These are phyloP conservation scores for Nylanderia fulva DNA, from an alignment of 1,140 invertebrate genomes.

Conservation along the genomic window DNA sequence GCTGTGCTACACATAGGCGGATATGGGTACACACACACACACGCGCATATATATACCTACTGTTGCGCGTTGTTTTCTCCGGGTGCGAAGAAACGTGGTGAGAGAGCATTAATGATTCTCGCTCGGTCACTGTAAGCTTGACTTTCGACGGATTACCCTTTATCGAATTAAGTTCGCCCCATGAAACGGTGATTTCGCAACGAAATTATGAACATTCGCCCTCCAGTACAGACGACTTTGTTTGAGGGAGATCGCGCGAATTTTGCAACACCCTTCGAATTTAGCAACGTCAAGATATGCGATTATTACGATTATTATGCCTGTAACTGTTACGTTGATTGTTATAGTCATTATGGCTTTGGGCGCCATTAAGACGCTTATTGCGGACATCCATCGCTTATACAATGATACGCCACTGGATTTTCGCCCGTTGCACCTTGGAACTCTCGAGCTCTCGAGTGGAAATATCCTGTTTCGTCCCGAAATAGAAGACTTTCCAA, in stretches of 20 bases:
- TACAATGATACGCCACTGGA: constrained; percentile 19
- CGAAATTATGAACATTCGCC: constrained; percentile 49
- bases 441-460: neutral
- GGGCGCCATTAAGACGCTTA: constrained; percentile 68
- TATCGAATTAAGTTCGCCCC: constrained; percentile 54
- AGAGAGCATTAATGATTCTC: constrained; percentile 53
- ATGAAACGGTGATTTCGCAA: constrained; percentile 62
- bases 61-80: neutral
- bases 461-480: constrained; percentile 10
- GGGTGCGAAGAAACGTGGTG: neutral
- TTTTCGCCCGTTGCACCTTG: neutral
- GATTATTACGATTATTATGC: constrained; percentile 72
- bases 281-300: constrained; percentile 42
- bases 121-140: constrained; percentile 45
- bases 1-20: constrained; percentile 29
- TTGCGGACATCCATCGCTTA: constrained; percentile 64
- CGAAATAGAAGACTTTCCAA: constrained; percentile 47
- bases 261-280: constrained; percentile 44
- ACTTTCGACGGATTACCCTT: constrained; percentile 55
- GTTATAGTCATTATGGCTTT: constrained; percentile 65
- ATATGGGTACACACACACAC: constrained; percentile 38
- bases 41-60: too few species aligned
- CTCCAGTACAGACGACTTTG: neutral
- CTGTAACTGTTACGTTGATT: constrained; percentile 73
- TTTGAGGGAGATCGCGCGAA: constrained; percentile 35